Evolutionary conservation across 2,888 invertebrate species (phyloP).

Genomic region (Isotomurus palustris): DNA sequence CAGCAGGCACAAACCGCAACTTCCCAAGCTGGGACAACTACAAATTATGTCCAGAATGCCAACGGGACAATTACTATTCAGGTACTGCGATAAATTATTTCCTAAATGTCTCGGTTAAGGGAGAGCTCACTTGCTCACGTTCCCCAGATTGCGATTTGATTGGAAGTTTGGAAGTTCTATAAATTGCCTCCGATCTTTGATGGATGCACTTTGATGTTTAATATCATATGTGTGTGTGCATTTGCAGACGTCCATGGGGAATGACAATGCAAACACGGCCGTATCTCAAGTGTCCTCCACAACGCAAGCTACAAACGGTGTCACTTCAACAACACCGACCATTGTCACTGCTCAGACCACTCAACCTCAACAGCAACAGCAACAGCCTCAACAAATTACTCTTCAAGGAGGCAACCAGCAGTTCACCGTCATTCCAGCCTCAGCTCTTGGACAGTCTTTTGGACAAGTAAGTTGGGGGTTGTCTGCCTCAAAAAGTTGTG

Average conservation of each 20-base stretch:
- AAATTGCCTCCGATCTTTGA: conserved; percentile 46
- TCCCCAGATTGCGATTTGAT: neutral
- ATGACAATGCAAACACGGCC: conserved; percentile 51
- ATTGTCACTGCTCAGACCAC: conserved; percentile 40
- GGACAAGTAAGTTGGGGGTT: conserved; percentile 37
- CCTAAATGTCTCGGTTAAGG: neutral
- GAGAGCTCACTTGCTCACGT: neutral
- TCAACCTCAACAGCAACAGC: conserved; percentile 45
- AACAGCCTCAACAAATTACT: conserved; percentile 47
- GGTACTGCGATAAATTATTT: conserved; percentile 14
- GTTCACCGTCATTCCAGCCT: conserved; percentile 75
- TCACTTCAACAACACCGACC: conserved; percentile 47
- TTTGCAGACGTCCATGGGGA: conserved; percentile 44
- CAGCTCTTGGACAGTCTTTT: conserved; percentile 52
- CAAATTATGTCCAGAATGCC: conserved; percentile 44
- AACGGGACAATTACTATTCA: conserved; percentile 46
- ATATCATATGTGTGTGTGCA: neutral
- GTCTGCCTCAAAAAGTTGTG: too few relatives aligned
- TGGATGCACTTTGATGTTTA: too few relatives aligned
- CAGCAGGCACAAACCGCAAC: conserved; percentile 54
- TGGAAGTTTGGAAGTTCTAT: conserved; percentile 24
- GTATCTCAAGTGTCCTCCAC: conserved; percentile 45
- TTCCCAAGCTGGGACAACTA: conserved; percentile 31
- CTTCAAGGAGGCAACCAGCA: conserved; percentile 66
- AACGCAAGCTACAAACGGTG: conserved; percentile 45